phyloP scores from a whole-genome alignment of 1,140 invertebrate genomes.

The Whitmania pigra region DNA sequence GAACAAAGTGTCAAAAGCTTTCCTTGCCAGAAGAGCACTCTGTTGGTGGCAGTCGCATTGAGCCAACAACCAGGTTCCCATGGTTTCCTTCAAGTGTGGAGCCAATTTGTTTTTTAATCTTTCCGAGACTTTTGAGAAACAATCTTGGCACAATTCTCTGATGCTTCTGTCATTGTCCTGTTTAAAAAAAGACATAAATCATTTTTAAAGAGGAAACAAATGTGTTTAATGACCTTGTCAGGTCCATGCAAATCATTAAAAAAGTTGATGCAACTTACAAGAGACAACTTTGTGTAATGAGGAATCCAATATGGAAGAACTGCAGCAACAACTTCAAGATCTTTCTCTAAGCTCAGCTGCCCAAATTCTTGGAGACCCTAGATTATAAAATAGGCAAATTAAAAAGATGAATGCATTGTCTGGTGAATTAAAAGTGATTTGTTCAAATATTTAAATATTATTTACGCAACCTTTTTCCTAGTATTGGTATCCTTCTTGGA shows the following conservation, averaged over 20 bases:
- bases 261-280: neutral
- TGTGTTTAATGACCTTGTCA: neutral
- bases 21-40: constrained; percentile 57
- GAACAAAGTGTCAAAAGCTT: constrained; percentile 58
- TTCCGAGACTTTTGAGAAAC: constrained; percentile 55
- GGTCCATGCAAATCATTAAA: neutral
- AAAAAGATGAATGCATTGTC: neutral
- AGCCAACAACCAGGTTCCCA: constrained; percentile 52
- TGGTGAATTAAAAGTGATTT: no score
- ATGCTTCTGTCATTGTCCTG: constrained; percentile 64
- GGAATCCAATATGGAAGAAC: constrained; percentile 18
- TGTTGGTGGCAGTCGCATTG: constrained; percentile 69
- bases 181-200: constrained; percentile 15
- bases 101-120: constrained; percentile 61
- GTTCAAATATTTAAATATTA: no score
- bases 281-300: constrained; percentile 17
- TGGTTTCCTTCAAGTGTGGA: constrained; percentile 59
- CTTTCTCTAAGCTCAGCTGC: constrained; percentile 11
- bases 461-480: constrained; percentile 60
- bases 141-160: constrained; percentile 51
- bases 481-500: constrained; percentile 72
- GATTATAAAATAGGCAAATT: neutral
- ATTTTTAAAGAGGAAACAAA: constrained; percentile 11
- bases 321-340: constrained; percentile 2
- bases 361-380: neutral